Evolutionary conservation across 1,140 invertebrate genomes (phyloP).

Genomic region (Capitella teleta): DNA sequence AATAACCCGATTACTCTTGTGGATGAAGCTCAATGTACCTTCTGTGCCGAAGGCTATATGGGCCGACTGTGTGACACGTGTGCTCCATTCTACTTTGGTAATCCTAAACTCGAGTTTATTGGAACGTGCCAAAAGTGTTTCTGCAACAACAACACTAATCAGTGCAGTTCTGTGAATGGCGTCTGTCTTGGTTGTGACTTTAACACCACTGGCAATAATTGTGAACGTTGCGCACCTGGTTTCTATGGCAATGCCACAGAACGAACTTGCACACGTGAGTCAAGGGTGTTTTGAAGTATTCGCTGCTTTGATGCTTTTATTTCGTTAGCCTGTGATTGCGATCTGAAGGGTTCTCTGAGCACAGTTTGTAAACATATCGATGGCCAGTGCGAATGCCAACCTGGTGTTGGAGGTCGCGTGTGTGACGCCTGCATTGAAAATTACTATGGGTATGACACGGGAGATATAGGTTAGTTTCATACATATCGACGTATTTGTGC

Average conservation of each 20-base stretch:
- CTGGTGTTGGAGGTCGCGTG: conserved; percentile 28
- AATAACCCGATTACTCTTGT: too few species aligned
- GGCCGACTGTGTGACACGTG: conserved; percentile 11
- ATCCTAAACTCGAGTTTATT: not conserved
- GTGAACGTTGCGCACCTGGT: conserved; percentile 80
- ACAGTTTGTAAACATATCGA: conserved; percentile 62
- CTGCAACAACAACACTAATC: conserved; percentile 13
- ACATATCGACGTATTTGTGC: too few species aligned
- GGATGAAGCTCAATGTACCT: not conserved
- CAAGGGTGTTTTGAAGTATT: not conserved
- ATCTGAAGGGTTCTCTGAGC: conserved; percentile 5
- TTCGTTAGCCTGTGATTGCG: not conserved
- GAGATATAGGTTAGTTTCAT: too few species aligned
- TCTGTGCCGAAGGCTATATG: conserved; percentile 4
- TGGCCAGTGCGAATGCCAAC: conserved; percentile 76
- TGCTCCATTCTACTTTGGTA: conserved; percentile 9
- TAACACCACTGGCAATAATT: conserved; percentile 72
- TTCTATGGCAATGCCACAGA: conserved; percentile 79
- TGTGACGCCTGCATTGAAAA: conserved; percentile 51
- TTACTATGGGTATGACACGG: conserved; percentile 47
- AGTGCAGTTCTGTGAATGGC: conserved; percentile 3
- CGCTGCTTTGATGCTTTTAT: not conserved
- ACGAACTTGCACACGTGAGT: not conserved
- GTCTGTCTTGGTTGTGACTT: conserved; percentile 62
- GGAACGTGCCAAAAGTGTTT: conserved; percentile 7